A percentile compares a stretch with the other conserved stretches of the same genome.
Conservation (phyloP, 2,797 vertebrate species). For the Echiichthys vipera region DNA sequence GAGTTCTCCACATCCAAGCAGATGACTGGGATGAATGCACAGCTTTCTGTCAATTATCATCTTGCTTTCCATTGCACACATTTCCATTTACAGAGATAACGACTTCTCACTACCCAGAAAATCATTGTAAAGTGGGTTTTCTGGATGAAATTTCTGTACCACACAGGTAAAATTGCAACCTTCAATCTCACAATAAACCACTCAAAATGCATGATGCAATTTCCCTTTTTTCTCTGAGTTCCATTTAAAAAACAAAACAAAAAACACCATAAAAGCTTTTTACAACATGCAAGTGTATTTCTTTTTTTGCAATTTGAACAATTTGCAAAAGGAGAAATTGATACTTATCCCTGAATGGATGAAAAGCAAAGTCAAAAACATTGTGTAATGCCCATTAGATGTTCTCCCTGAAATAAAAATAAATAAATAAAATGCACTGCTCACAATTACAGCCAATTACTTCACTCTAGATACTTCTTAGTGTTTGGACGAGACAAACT, state of each 20-base stretch:
- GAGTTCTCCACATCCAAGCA: conserved; percentile 27
- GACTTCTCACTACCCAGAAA: conserved; percentile 44
- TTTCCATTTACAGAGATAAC: conserved; percentile 66
- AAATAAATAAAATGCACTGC: conserved; percentile 27
- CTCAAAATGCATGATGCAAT: conserved; percentile 73
- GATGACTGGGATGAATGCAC: conserved; percentile 53
- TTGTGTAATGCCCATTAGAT: conserved; percentile 8
- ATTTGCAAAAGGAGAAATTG: conserved; percentile 48
- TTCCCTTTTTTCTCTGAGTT: conserved; percentile 71
- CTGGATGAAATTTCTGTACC: conserved; percentile 54
- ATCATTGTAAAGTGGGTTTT: conserved; percentile 62
- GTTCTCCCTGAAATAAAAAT: conserved; percentile 6
- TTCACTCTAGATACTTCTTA: conserved; percentile 46
- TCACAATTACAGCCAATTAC: conserved; percentile 60
- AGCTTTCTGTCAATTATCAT: conserved; percentile 55
- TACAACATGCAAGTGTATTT: conserved; percentile 14
- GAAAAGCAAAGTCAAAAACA: conserved; percentile 41
- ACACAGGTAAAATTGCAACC: conserved; percentile 63
- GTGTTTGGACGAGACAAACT: conserved; percentile 55
- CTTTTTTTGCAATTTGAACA: conserved; percentile 26
- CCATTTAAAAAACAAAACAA: conserved; percentile 73
- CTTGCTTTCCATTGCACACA: conserved; percentile 60
- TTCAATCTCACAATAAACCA: conserved; percentile 67
- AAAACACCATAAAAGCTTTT: conserved; percentile 67
- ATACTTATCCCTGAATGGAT: conserved; percentile 7